phyloP scores from a whole-genome alignment of 2,113 vertebrate species.

The Clupea harengus region DNA sequence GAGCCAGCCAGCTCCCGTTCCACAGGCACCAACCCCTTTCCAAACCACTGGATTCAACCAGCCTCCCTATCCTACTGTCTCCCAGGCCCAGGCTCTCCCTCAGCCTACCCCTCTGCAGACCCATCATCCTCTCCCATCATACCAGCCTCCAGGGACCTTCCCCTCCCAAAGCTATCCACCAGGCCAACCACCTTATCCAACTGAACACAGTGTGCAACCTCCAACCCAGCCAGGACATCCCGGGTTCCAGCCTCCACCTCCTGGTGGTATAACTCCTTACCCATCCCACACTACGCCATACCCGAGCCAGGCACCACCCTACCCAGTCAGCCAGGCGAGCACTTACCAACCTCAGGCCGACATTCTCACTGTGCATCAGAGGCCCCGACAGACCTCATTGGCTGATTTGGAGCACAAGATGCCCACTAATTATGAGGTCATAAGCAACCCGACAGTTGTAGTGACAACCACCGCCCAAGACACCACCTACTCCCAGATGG shows the following conservation, averaged over 20 bases:
- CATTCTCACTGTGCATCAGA: conserved; percentile 77
- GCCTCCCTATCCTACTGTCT: conserved; percentile 79
- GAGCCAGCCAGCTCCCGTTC: conserved; percentile 65
- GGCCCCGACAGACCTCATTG: conserved; percentile 88
- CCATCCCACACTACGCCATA: conserved; percentile 80
- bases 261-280: conserved; percentile 75
- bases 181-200: conserved; percentile 76
- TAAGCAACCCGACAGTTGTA: conserved; percentile 76
- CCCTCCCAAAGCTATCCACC: conserved; percentile 75
- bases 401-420: conserved; percentile 95
- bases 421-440: conserved; percentile 93
- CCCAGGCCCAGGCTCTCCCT: conserved; percentile 76
- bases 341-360: conserved; percentile 81
- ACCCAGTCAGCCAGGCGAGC: conserved; percentile 72
- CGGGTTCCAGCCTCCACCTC: conserved; percentile 74
- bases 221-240: conserved; percentile 74
- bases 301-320: conserved; percentile 73
- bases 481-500: conserved; percentile 60
- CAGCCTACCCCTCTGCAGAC: conserved; percentile 80
- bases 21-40: conserved; percentile 71
- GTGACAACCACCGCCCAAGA: conserved; percentile 81
- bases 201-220: conserved; percentile 75
- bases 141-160: conserved; percentile 71
- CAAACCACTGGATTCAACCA: conserved; percentile 79
- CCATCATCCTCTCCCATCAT: conserved; percentile 76